Evolutionary conservation across 2,113 vertebrate genomes (phyloP), one percentile per base, ranked within the genome.

Genomic region (Amphiprion percula): DNA sequence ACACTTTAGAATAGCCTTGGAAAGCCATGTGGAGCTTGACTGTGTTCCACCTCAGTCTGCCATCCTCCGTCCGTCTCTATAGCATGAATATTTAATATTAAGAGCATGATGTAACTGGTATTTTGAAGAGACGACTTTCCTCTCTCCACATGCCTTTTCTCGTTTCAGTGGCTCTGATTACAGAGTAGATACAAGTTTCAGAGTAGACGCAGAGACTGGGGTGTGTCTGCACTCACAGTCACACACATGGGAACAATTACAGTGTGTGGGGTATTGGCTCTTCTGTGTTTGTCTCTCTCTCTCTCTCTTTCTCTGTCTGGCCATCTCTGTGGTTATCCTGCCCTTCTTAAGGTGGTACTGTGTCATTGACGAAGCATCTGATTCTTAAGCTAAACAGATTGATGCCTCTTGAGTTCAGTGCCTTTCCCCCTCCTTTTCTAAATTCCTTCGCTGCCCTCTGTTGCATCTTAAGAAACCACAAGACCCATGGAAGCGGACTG

Each of bases 241-340:
- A 62, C 56, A 86, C 88, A 78, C 80, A 90, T 88, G 87, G 88
- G 73, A 88, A 83, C 87, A 88, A 88, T 92, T 93, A 89, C 79
- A 77, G 71, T 61, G 62, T 78, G 83, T 82, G 79, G 76, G 85
- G 78, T 55, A 80, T 33, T 65, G 83, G 81, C 59, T 87, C 85
- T 60, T 79, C 79, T 76, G 47, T 68, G 54, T 71, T 56, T 73
- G 30, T 81, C 46, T 73, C 46, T 56, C 24, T 63, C 10, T 82
- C 50, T 63, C 26, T 26, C 26, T 26, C 26, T 26, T 26, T 26
- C 68, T 82, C 23, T 68, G 60, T 64, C 81, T 72, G 53, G 52
- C 50, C 78, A 49, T 78, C 59, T 71, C 52, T 85, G 56, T 85
- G 49, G 44, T 72, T 17, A 52, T 49, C 8, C 61, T 24, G 14